Evolutionary conservation across 1,140 invertebrate genomes (phyloP), one percentile per base, ranked within the genome.

Genomic region (Hypsibius dujardini): DNA sequence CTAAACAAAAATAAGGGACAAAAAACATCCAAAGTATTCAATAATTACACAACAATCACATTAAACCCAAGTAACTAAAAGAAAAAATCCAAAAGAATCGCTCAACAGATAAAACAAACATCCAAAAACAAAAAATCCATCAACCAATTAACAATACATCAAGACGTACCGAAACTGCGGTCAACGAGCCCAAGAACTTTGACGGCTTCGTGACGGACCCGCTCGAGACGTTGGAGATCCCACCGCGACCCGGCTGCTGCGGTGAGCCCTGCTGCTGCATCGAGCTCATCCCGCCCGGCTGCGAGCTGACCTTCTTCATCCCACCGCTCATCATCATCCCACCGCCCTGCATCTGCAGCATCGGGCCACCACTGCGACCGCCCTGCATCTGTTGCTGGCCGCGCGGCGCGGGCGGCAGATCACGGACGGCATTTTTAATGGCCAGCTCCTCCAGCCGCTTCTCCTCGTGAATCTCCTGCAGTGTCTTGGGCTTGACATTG

Each of bases 241-340:
- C 62, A 67, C 42, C 50, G n/a, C n/a, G 50, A n/a, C 50, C 7
- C 50, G 50, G 50, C 50, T 7, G 50, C 50, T 56, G 50, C 62
- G 3, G 12, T 12, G 12, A 12, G 62, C 62, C 62, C 50, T 56
- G 50, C n/a, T n/a, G 50, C 50, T 56, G 50, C 62, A 67, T 67
- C 12, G 12, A 15, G 62, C 3, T 15, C 62, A 67, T 12, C 12
- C 12, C 62, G 42, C 45, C 3, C 62, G 62, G 62, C 62, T 15
- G 12, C 62, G 62, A 67, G 12, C 62, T 67, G 12, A 45, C 12
- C 12, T 12, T 15, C 3, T 12, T 67, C 42, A 67, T 15, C 3
- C 62, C 62, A 15, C 62, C 62, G 42, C 12, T 42, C 62, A 15
- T 12, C 62, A 42, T 12, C 62, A 15, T 67, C 62, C 7, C 12